Evolutionary conservation across 1,140 invertebrate species (phyloP), one percentile per base, ranked within the genome.

Genomic region (Calosoma granatense): DNA sequence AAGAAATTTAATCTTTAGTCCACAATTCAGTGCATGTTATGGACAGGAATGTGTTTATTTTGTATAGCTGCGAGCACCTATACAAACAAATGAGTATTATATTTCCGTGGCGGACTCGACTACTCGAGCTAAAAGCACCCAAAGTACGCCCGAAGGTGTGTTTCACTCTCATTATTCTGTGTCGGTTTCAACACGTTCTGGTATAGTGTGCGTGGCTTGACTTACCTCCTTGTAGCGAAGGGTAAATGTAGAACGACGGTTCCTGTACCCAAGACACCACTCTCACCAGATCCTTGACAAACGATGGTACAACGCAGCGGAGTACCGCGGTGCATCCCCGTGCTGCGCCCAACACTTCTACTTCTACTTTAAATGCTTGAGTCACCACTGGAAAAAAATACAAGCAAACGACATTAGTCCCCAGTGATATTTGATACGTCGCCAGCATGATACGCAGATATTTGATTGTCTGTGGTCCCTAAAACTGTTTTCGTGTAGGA

Each of bases 241-340:
- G 85, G 65, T 86, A 87, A 63, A 88, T 86, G 70, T 85, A 85
- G 69, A 86, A 84, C 41, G 80, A 78, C 21, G 85, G 81, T 66
- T 89, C 90, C 70, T 82, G 86, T 60, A 83, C 77, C 90, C 90
- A 93, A 20, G 86, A 85, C 41, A 88, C 86, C 21, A 92, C 87
- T 66, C 84, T 79, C 54, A 92, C 87, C 70, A 89, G 80, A 68
- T 91, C 86, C 70, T 83, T 85, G 61, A 90, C 86, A 70, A 85
- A 88, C 64, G 81, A 82, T 54, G 89, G 89, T 62, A 92, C 82
- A 61, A 84, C 78, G 73, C 89, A 92, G 67, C 85, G 81, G 57
- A 92, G 77, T 54, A 92, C 82, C 26, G 89, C 88, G 4, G 88
- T 89, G 70, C 87, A 89, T 54, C 88, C 88, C 64, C 84, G 77